Evolutionary conservation across 2,113 vertebrate species (phyloP), one percentile per base, ranked within the genome.

Genomic region (Pelusios castaneus): DNA sequence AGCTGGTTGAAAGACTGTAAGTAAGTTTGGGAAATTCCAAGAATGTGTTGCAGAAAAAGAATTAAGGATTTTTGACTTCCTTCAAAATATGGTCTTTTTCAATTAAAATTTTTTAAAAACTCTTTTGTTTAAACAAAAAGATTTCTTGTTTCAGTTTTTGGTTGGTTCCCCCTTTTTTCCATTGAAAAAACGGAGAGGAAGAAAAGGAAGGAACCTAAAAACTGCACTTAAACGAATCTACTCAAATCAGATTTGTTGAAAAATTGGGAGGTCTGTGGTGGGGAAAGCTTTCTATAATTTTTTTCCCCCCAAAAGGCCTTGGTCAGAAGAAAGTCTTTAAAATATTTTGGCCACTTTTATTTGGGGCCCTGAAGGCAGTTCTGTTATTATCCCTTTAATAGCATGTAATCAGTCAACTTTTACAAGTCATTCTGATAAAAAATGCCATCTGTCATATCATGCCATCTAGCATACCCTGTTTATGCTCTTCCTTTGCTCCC

Each of bases 401-500:
- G 7, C 22, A 89, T 85, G 55, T 54, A 95, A 73, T 88, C 95
- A 90, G 63, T 94, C 49, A 91, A 78, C 63, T 80, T 86, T 85
- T 82, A 90, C 90, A 78, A 85, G 84, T 92, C 88, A 95, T 29
- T 90, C 80, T 1, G 38, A 89, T 89, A 94, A 90, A 83, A 89
- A 87, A 63, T 82, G 63, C 63, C 19, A 38, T 22, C 24, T 45
- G 29, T 76, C 41, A 11, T 45, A 27, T 45, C n/a, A n/a, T n/a
- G n/a, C n/a, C n/a, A n/a, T n/a, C n/a, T n/a, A 43, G 6, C 2
- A 27, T 45, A 76, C 27, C 73, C 12, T 43, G 22, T 76, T 27
- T 76, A 45, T 45, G 24, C 25, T 76, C 41, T 29, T 76, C 73
- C 22, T 45, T 76, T 45, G 13, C 11, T 13, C n/a, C n/a, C 63